These are phyloP conservation scores for Acanthurus lineatus DNA, from an alignment of 2,797 vertebrate species.

Conservation along the genomic window DNA sequence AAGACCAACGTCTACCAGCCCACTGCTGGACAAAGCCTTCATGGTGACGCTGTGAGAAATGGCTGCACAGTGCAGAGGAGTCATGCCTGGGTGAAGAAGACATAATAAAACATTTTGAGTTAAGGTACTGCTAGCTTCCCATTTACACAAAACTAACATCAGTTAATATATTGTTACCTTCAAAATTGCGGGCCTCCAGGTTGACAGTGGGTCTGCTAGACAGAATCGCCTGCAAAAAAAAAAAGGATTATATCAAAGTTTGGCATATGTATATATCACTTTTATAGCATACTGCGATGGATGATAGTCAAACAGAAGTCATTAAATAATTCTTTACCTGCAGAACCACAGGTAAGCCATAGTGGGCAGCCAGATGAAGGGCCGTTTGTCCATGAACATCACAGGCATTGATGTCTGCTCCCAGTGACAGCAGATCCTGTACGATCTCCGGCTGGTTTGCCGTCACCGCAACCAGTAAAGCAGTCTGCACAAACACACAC, in stretches of 20 bases:
- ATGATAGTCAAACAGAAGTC: neutral
- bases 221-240: slow-evolving; percentile 78
- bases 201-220: slow-evolving; percentile 75
- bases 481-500: slow-evolving; percentile 82
- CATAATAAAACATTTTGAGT: neutral
- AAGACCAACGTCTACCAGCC: slow-evolving; percentile 62
- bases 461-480: slow-evolving; percentile 91
- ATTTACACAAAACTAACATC: neutral
- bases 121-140: neutral
- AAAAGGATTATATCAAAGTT: slow-evolving; percentile 4
- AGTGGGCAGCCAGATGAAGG: slow-evolving; percentile 90
- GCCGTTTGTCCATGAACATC: slow-evolving; percentile 92
- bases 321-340: slow-evolving; percentile 78
- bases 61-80: slow-evolving; percentile 91
- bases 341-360: slow-evolving; percentile 88
- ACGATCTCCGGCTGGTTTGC: slow-evolving; percentile 92
- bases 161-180: slow-evolving; percentile 82
- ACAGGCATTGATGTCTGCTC: slow-evolving; percentile 88
- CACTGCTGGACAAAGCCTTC: slow-evolving; percentile 72
- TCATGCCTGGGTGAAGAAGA: slow-evolving; percentile 85
- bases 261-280: neutral
- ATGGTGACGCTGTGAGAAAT: slow-evolving; percentile 88
- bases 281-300: neutral
- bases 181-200: slow-evolving; percentile 91
- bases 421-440: slow-evolving; percentile 88